Evolutionary conservation across 2,113 vertebrate genomes (phyloP).

Genomic region (Eupsittula cactorum): DNA sequence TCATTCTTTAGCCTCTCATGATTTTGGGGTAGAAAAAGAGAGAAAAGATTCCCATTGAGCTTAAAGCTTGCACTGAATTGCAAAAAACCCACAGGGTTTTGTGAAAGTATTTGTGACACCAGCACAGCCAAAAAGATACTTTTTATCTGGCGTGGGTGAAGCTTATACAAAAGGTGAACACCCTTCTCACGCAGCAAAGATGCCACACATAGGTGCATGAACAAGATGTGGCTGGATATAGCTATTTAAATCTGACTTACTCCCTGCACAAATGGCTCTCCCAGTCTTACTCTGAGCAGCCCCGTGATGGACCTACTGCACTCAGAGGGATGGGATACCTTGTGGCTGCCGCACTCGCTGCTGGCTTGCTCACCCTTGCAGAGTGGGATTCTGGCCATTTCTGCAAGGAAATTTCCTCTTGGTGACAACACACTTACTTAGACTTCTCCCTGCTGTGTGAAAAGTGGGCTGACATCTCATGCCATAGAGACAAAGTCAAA

Average conservation of each 20-base stretch:
- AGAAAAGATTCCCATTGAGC: neutral
- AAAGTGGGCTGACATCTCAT: neutral
- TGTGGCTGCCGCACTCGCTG: fast-evolving
- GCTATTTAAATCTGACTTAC: neutral
- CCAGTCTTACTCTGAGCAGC: neutral
- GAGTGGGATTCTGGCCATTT: fast-evolving
- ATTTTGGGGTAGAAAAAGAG: neutral
- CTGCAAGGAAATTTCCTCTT: neutral
- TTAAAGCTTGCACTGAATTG: neutral
- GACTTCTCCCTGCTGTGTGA: neutral
- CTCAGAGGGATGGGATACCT: neutral
- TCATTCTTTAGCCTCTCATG: neutral
- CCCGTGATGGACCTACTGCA: neutral
- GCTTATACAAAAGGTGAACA: neutral
- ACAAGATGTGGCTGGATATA: neutral
- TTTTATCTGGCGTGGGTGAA: neutral
- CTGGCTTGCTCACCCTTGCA: neutral
- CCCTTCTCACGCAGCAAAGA: neutral
- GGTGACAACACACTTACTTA: neutral
- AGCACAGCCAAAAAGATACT: neutral
- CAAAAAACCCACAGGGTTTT: neutral
- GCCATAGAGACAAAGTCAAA: neutral
- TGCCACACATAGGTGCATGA: neutral
- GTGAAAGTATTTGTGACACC: neutral
- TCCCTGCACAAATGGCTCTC: neutral